These are phyloP conservation scores for Seriola dumerili DNA, from an alignment of 2,113 vertebrate species.

Conservation along the genomic window DNA sequence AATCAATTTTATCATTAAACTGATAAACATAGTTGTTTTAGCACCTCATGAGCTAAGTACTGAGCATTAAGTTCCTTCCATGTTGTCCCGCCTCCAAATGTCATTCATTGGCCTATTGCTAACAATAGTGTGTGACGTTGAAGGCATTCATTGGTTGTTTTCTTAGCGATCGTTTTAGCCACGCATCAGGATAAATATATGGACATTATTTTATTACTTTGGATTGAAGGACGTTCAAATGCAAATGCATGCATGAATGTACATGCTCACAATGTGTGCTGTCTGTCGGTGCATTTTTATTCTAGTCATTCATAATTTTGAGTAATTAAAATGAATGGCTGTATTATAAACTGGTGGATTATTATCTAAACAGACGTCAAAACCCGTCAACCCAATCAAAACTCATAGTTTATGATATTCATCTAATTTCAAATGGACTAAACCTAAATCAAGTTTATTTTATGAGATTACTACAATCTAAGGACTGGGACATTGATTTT, in stretches of 20 bases:
- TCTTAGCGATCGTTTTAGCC: neutral
- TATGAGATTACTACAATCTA: slow-evolving; percentile 52
- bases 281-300: accelerated
- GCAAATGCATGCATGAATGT: too few species aligned
- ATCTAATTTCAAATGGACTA: neutral
- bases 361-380: neutral
- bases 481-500: slow-evolving; percentile 82
- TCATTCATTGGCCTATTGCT: slow-evolving; percentile 54
- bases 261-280: neutral
- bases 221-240: neutral
- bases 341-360: neutral
- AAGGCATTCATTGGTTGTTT: slow-evolving; percentile 55
- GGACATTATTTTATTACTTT: neutral
- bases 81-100: slow-evolving; percentile 52
- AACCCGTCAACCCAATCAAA: neutral
- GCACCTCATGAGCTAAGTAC: slow-evolving; percentile 5
- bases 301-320: accelerated
- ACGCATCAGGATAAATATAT: neutral
- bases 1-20: neutral
- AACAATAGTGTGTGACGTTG: slow-evolving; percentile 8
- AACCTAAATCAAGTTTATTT: slow-evolving; percentile 39
- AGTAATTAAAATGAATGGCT: neutral
- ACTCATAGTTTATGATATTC: neutral
- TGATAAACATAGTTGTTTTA: neutral
- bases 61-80: slow-evolving; percentile 20